Evolutionary conservation across 2,113 vertebrate species (phyloP), one percentile per base, ranked within the genome.

Genomic region (Pseudorhombus dupliciocellatus): DNA sequence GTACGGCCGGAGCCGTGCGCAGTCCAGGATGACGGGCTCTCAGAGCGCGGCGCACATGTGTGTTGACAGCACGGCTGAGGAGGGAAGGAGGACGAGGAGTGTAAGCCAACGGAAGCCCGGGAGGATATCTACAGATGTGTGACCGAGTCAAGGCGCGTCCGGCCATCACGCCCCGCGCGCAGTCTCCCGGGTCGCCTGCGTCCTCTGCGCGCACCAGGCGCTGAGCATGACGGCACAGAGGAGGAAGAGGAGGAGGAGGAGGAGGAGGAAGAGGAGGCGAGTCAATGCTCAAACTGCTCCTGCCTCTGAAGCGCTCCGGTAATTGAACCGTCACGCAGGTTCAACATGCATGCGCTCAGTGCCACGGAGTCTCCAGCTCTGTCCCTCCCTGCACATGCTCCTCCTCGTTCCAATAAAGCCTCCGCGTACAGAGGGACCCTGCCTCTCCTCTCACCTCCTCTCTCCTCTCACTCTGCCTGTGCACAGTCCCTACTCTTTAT

Each of bases 401-500:
- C 91, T 89, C 87, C 84, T 79, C 51, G 73, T 61, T 81, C 70
- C 84, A 73, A 78, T 70, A 63, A 53, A 63, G 70, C 20, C 85
- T 84, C 85, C 75, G 75, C 66, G 70, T 70, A 70, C 79, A 83
- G 84, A 84, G 72, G 65, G 57, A 40, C 12, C 31, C 31, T 22
- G 18, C 57, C 14, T 31, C 55, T 30, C 55, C 20, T 37, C 30
- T 7, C 21, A 8, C 14, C 14, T n/a, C 59, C 7, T 53, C 59
- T 25, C 61, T 54, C 30, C 25, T 69, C 64, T 63, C 60, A 70
- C 81, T 75, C 76, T 80, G 81, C 75, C 60, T 76, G 77, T 80
- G 63, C 80, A 80, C 74, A 71, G 81, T 89, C 80, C 73, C 78
- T 75, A 84, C 77, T 89, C 79, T 87, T 89, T 90, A 90, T 86